Percentiles rank a stretch among this genome's conserved stretches.
These are phyloP conservation scores for Otolemur crassicaudatus DNA, from an alignment of 2,797 vertebrate genomes.

Conservation along the genomic window DNA sequence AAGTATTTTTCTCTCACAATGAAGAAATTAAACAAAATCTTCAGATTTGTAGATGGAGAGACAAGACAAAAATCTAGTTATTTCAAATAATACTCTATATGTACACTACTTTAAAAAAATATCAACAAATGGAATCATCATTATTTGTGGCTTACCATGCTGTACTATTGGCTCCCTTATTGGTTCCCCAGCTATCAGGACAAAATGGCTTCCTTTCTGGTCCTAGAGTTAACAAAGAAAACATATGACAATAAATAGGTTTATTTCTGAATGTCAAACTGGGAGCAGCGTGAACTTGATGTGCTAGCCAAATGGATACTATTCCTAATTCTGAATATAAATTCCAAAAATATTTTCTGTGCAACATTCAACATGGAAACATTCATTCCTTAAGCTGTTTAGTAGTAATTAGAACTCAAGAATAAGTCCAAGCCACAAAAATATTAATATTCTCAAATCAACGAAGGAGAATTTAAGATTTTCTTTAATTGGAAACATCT, in stretches of 20 bases:
- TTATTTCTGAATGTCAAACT: slow-evolving; percentile 47
- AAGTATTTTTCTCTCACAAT: background rate
- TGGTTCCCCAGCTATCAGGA: slow-evolving; percentile 90
- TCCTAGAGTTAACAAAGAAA: slow-evolving; percentile 83
- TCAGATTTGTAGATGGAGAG: background rate
- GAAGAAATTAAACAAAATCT: background rate
- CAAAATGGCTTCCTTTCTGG: slow-evolving; percentile 86
- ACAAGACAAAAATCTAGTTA: background rate
- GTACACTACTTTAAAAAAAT: background rate
- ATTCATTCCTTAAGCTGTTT: slow-evolving; percentile 61
- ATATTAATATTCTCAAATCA: slow-evolving; percentile 59
- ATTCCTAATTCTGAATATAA: slow-evolving; percentile 22
- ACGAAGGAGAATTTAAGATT: slow-evolving; percentile 50
- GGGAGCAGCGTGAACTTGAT: slow-evolving; percentile 37
- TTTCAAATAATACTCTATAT: background rate
- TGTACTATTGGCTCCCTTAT: slow-evolving; percentile 89
- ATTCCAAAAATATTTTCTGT: slow-evolving; percentile 62
- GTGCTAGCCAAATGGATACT: background rate
- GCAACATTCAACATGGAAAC: slow-evolving; percentile 32
- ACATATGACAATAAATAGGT: background rate
- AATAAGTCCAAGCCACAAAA: background rate
- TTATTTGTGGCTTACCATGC: slow-evolving; percentile 81
- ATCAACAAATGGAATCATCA: background rate
- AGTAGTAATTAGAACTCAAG: slow-evolving; percentile 46
- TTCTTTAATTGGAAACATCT: slow-evolving; percentile 38